Conservation (phyloP, 2,888 invertebrate genomes). For the Myopa testacea region DNA sequence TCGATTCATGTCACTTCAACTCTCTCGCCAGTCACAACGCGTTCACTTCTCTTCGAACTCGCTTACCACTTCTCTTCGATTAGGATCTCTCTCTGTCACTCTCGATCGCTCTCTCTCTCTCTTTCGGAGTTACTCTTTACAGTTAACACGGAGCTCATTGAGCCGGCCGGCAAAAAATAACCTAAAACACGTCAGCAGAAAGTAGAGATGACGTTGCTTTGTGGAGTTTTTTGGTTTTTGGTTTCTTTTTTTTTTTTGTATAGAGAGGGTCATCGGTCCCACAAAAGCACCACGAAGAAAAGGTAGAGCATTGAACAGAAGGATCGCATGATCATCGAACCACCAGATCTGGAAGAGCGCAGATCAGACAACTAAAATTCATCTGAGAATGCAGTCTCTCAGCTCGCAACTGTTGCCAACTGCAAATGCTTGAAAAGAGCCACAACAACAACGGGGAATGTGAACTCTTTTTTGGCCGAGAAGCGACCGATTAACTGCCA, state of each 20-base stretch:
- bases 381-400: background rate
- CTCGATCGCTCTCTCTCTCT: too few relatives aligned
- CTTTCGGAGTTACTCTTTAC: background rate
- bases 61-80: too few relatives aligned
- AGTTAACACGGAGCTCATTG: background rate
- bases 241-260: background rate
- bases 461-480: background rate
- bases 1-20: constrained; percentile 2
- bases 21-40: too few relatives aligned
- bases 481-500: background rate
- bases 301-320: background rate
- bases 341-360: background rate
- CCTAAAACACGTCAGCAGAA: constrained; percentile 24
- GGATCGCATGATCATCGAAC: background rate
- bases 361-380: background rate
- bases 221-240: background rate
- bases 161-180: constrained; percentile 30
- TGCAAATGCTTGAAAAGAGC: background rate
- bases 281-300: background rate
- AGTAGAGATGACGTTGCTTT: background rate
- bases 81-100: too few relatives aligned
- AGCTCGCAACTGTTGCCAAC: constrained; percentile 4
- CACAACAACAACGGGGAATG: background rate
- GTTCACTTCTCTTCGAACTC: too few relatives aligned
- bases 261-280: background rate